Evolutionary conservation across 2,888 invertebrate genomes (phyloP).

Genomic region (Epistrophe eligans): DNA sequence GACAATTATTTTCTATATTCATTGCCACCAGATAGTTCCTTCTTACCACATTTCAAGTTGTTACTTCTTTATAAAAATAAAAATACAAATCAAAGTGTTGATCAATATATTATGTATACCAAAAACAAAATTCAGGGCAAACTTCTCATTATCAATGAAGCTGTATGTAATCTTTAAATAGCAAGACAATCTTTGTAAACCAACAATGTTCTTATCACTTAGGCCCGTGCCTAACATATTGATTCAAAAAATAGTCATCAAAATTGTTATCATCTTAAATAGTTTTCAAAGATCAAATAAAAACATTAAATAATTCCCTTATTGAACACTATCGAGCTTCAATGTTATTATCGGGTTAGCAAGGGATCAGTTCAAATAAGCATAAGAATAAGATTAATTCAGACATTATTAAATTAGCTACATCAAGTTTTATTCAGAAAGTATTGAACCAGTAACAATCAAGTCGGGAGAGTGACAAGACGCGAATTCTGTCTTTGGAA

Average conservation of each 20-base stretch:
- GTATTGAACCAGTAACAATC: slow-evolving; percentile 53
- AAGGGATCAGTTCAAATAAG: slow-evolving; percentile 13
- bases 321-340: background rate
- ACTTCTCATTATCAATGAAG: background rate
- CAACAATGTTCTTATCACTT: slow-evolving; percentile 6
- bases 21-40: background rate
- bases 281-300: background rate
- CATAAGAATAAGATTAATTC: slow-evolving; percentile 42
- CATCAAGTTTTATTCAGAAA: slow-evolving; percentile 31
- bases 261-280: slow-evolving; percentile 16
- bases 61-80: no score
- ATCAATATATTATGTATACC: background rate
- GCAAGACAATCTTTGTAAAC: background rate
- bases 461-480: slow-evolving; percentile 34
- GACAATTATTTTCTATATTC: background rate
- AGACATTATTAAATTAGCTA: slow-evolving; percentile 46
- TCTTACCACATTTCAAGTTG: background rate
- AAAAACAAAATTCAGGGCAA: background rate
- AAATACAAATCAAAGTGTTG: no score
- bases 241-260: background rate
- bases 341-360: background rate
- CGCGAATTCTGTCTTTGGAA: slow-evolving; percentile 1
- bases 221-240: background rate
- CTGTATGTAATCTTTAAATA: slow-evolving; percentile 2
- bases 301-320: background rate